Base-by-base conservation (phyloP, 2,113 vertebrate genomes). In the Tringa solitaria region DNA sequence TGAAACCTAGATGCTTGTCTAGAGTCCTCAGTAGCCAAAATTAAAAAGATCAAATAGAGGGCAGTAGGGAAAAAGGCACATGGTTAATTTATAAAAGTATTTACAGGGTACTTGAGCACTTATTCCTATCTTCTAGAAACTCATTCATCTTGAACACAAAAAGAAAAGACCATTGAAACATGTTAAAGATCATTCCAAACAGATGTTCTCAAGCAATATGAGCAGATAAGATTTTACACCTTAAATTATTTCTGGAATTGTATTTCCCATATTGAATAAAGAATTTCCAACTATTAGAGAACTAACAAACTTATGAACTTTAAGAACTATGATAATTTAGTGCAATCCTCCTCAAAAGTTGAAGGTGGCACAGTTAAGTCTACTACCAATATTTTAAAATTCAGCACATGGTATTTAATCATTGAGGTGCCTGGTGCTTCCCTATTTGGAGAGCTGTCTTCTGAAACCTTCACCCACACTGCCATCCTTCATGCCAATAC, bases 51-150 rank as follows among this genome's bases (percentile, higher is more conserved):
- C 41, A 81, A 46, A 89, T n/a, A 82, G 46, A 90, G 22, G 5
- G 81, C 60, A 53, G 63, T 51, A 94, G 60, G 89, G 93, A 89
- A 84, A 96, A 96, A 97, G 95, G 93, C 91, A 96, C 94, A 22
- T 94, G 80, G 64, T 87, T 91, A 81, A 84, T 94, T 91, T 95
- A 94, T 89, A 97, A 87, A 96, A 96, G 30, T 90, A 92, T 94
- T 94, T 94, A 95, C 86, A 95, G 51, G 28, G 51, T 96, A 51
- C 54, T 81, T 18, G 4, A 76, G 85, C 48, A 79, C 45, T 95
- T 90, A 80, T 37, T 93, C 86, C n/a, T 76, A 17, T 51, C 41
- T 54, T 35, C 23, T 84, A 84, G 39, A 95, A 94, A 94, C 45
- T 75, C 7, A 51, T 60, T 89, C 21, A 54, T 45, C 56, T 82